phyloP scores from a whole-genome alignment of 2,888 invertebrate genomes.

The Poecilobothrus nobilitatus region DNA sequence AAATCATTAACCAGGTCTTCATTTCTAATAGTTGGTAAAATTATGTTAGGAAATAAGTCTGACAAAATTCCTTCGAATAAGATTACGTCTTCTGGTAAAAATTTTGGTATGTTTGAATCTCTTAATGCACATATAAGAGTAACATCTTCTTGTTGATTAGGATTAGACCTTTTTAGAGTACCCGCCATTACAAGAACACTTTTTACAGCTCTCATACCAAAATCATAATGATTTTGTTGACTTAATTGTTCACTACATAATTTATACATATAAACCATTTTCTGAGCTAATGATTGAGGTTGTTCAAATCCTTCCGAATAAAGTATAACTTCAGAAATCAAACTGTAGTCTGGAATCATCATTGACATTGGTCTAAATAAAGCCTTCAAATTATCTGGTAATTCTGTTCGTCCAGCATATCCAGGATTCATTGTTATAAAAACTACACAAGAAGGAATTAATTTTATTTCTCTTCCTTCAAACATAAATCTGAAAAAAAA shows the following conservation, averaged over 20 bases:
- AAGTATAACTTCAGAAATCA: conserved; percentile 86
- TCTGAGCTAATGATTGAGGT: conserved; percentile 75
- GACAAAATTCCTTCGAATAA: conserved; percentile 80
- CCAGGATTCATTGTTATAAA: conserved; percentile 92
- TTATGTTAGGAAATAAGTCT: conserved; percentile 82
- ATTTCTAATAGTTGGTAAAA: conserved; percentile 70
- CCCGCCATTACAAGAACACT: conserved; percentile 91
- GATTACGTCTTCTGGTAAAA: conserved; percentile 72
- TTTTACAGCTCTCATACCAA: conserved; percentile 89
- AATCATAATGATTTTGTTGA: conserved; percentile 88
- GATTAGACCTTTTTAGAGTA: conserved; percentile 72
- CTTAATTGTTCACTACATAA: conserved; percentile 84
- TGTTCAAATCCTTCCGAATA: conserved; percentile 90
- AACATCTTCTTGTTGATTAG: conserved; percentile 74
- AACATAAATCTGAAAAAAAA: conserved; percentile 62
- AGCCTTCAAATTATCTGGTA: conserved; percentile 82
- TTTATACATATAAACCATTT: conserved; percentile 91
- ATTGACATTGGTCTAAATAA: conserved; percentile 79
- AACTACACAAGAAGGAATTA: conserved; percentile 70
- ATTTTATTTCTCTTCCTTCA: conserved; percentile 78
- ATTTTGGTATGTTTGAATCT: conserved; percentile 86
- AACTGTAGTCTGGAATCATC: conserved; percentile 87
- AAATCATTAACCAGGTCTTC: conserved; percentile 63
- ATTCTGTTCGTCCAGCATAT: conserved; percentile 79
- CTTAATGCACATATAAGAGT: conserved; percentile 76